phyloP scores from a whole-genome alignment of 2,888 invertebrate species.

The Thereva nobilitata region DNA sequence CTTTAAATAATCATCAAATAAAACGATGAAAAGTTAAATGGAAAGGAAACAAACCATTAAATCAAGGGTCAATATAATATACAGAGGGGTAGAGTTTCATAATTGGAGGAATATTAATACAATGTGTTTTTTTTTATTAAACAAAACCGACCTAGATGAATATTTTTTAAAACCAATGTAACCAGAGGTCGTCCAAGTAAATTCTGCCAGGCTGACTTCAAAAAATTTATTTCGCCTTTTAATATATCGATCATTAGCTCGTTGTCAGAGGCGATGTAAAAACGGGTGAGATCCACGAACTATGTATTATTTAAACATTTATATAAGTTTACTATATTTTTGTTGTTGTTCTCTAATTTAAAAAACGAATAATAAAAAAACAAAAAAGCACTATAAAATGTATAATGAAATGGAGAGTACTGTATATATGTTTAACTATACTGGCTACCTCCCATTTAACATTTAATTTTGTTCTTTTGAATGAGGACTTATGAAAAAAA shows the following conservation, averaged over 20 bases:
- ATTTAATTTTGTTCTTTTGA: slow-evolving; percentile 15
- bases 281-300: slow-evolving; percentile 97
- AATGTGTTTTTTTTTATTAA: slow-evolving; percentile 17
- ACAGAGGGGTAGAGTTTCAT: background rate
- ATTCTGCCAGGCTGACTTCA: slow-evolving; percentile 98
- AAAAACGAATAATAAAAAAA: background rate
- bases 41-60: slow-evolving; percentile 2
- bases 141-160: slow-evolving; percentile 77
- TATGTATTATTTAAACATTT: slow-evolving; percentile 55
- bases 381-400: background rate
- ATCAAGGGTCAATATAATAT: background rate
- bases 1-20: background rate
- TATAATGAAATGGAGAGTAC: background rate
- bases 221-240: slow-evolving; percentile 95
- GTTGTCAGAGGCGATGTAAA: slow-evolving; percentile 98
- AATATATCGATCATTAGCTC: slow-evolving; percentile 97
- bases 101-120: background rate
- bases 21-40: slow-evolving; percentile 4
- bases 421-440: background rate
- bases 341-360: background rate
- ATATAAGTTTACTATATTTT: slow-evolving; percentile 1
- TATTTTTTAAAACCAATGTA: slow-evolving; percentile 84
- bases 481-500: background rate
- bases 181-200: slow-evolving; percentile 95
- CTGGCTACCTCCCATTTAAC: slow-evolving; percentile 7